phyloP scores from a whole-genome alignment of 2,888 invertebrate species.

The Chaitophorus viminalis region DNA sequence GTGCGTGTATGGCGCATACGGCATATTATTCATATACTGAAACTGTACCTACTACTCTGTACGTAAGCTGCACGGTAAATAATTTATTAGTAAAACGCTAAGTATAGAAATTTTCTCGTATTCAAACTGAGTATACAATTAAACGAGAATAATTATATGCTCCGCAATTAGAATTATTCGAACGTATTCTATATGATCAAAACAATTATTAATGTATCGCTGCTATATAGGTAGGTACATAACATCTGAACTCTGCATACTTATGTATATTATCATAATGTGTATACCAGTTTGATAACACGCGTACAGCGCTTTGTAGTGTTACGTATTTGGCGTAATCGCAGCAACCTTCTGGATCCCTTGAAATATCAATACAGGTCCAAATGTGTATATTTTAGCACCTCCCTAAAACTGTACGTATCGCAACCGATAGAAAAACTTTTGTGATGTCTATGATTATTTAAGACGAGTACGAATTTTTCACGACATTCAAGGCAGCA shows the following conservation, averaged over 20 bases:
- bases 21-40: background rate
- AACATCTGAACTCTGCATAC: background rate
- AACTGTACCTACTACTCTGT: constrained; percentile 6
- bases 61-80: background rate
- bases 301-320: no score
- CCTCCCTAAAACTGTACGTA: no score
- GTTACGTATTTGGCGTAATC: no score
- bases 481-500: no score
- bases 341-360: no score
- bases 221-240: background rate
- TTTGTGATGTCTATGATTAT: no score
- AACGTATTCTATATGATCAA: background rate
- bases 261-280: no score
- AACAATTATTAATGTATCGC: background rate
- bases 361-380: no score
- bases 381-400: no score
- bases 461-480: no score
- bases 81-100: background rate
- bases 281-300: no score
- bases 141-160: constrained; percentile 22
- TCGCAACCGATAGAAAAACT: no score
- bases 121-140: constrained; percentile 23
- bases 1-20: background rate
- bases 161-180: background rate
- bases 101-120: constrained; percentile 3